A percentile compares a stretch with the other conserved stretches of the same genome.
phyloP scores from a whole-genome alignment of 1,140 invertebrate species.

The Armadillidium nasatum region DNA sequence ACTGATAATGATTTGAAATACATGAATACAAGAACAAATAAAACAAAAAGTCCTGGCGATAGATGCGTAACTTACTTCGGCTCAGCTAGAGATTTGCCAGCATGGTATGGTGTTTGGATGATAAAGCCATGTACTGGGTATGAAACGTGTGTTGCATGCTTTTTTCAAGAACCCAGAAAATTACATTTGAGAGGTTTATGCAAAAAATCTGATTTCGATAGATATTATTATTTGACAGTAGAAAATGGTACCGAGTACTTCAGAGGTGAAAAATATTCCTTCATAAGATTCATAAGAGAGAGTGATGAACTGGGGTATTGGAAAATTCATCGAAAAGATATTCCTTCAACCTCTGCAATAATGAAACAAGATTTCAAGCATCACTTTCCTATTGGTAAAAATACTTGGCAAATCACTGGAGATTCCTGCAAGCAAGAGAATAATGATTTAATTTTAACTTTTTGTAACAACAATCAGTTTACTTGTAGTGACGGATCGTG shows the following conservation, averaged over 20 bases:
- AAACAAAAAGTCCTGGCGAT: neutral
- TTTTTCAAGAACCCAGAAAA: slow-evolving; percentile 23
- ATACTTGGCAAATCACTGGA: slow-evolving; percentile 35
- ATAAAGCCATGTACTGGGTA: slow-evolving; percentile 26
- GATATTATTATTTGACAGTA: slow-evolving; percentile 25
- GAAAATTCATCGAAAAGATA: neutral
- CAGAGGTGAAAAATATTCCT: slow-evolving; percentile 29
- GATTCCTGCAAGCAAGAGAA: slow-evolving; percentile 26
- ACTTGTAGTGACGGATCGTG: slow-evolving; percentile 88
- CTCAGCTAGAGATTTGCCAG: neutral
- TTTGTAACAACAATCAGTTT: slow-evolving; percentile 73
- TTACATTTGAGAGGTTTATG: slow-evolving; percentile 37
- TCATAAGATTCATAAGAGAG: slow-evolving; percentile 31
- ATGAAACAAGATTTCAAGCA: slow-evolving; percentile 26
- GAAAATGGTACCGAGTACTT: slow-evolving; percentile 32
- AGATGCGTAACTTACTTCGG: neutral
- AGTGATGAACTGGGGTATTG: slow-evolving; percentile 25
- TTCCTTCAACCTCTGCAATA: slow-evolving; percentile 13
- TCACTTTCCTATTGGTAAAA: slow-evolving; percentile 36
- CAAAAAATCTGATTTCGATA: slow-evolving; percentile 30
- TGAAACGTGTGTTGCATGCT: slow-evolving; percentile 36
- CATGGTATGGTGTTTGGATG: slow-evolving; percentile 27
- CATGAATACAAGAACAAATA: neutral
- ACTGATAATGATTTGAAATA: neutral
- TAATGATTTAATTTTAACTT: slow-evolving; percentile 29